phyloP scores from a whole-genome alignment of 1,140 invertebrate species.

The Parasteatoda tepidariorum region DNA sequence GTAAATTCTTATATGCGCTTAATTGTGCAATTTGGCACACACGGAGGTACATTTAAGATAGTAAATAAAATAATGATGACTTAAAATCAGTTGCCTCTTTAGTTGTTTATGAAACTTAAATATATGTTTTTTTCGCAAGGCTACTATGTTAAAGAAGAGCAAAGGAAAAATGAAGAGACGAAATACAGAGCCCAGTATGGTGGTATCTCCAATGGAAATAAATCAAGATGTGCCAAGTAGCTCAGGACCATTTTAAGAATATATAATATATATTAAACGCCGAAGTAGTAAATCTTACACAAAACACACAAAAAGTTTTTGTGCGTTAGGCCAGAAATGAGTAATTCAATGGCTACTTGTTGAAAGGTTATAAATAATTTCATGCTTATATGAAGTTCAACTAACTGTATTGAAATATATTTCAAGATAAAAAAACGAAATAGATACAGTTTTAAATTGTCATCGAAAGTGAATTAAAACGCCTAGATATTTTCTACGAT shows the following conservation, averaged over 20 bases:
- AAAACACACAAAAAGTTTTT: conserved; percentile 18
- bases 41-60: neutral
- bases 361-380: conserved; percentile 6
- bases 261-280: conserved; percentile 15
- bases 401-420: neutral
- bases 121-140: conserved; percentile 69
- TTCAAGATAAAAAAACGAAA: neutral
- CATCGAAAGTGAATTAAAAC: neutral
- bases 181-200: conserved; percentile 85
- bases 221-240: conserved; percentile 57
- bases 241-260: conserved; percentile 57
- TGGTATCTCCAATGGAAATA: conserved; percentile 62
- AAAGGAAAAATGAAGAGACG: conserved; percentile 87
- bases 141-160: conserved; percentile 93
- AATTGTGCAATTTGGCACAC: neutral
- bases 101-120: neutral
- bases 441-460: neutral
- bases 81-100: neutral
- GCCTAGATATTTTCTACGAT: neutral
- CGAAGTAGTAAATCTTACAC: conserved; percentile 22
- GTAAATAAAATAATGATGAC: neutral
- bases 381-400: neutral
- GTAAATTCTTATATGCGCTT: too few relatives aligned
- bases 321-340: conserved; percentile 30
- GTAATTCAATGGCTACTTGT: neutral